These are phyloP conservation scores for Byasa hedistus DNA, from an alignment of 2,888 invertebrate genomes.

Conservation along the genomic window DNA sequence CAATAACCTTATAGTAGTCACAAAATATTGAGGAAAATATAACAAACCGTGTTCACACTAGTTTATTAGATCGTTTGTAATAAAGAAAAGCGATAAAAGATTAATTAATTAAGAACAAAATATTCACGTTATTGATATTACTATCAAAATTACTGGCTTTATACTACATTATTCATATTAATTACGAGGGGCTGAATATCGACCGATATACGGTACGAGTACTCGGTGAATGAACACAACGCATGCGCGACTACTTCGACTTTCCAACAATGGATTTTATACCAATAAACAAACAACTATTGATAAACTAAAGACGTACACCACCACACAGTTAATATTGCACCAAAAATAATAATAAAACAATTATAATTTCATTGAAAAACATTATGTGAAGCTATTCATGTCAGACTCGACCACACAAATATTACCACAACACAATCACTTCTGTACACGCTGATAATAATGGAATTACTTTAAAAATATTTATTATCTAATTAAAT, in stretches of 20 bases:
- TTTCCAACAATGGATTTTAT: conserved; percentile 25
- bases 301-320: neutral
- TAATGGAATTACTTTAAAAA: neutral
- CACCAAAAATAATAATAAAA: neutral
- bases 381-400: neutral
- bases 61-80: too few relatives aligned
- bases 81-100: too few relatives aligned
- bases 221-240: conserved; percentile 54
- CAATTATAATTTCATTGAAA: neutral
- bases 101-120: too few relatives aligned
- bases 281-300: conserved; percentile 35
- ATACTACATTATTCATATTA: too few relatives aligned
- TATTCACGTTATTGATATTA: too few relatives aligned
- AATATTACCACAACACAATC: conserved; percentile 1
- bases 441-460: neutral
- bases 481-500: neutral
- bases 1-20: neutral
- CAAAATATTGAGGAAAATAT: too few relatives aligned
- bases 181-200: conserved; percentile 40
- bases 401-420: neutral
- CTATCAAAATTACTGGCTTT: too few relatives aligned
- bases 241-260: conserved; percentile 51
- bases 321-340: neutral
- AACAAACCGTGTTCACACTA: too few relatives aligned
- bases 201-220: conserved; percentile 48